Conservation (phyloP, 64 coral and sea anemone species). For the Porites lutea region DNA sequence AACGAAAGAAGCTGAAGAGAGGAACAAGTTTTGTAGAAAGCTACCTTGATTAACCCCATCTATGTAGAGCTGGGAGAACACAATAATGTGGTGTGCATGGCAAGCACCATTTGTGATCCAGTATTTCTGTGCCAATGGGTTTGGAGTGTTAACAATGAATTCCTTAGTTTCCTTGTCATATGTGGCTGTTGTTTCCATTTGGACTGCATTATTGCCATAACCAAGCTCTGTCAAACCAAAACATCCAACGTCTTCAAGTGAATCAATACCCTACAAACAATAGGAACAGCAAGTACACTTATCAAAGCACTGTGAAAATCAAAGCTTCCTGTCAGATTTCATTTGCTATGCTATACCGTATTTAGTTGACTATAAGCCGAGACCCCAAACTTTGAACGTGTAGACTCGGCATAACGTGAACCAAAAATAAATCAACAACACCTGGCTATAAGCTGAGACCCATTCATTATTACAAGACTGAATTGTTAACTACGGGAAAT, state of each 20-base stretch:
- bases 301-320: too few species aligned
- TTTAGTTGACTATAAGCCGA: too few species aligned
- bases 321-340: too few species aligned
- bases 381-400: too few species aligned
- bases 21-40: too few species aligned
- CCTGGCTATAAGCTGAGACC: too few species aligned
- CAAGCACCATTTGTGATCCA: constrained; percentile 96
- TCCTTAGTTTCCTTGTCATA: constrained; percentile 91
- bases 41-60: constrained; percentile 87
- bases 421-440: too few species aligned
- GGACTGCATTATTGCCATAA: constrained; percentile 86
- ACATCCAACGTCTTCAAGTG: constrained; percentile 76
- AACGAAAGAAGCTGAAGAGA: background rate
- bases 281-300: background rate
- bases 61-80: constrained; percentile 80
- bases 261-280: constrained; percentile 64
- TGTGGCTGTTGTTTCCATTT: constrained; percentile 90
- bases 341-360: too few species aligned
- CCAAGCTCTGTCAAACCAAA: constrained; percentile 87
- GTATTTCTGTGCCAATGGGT: constrained; percentile 87
- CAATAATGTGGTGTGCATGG: constrained; percentile 84
- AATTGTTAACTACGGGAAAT: too few species aligned
- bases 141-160: constrained; percentile 84
- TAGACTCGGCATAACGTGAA: too few species aligned
- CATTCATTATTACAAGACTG: too few species aligned